Evolutionary conservation across 2,888 invertebrate species (phyloP), one percentile per base, ranked within the genome.

Genomic region (Chelonus formosanus): DNA sequence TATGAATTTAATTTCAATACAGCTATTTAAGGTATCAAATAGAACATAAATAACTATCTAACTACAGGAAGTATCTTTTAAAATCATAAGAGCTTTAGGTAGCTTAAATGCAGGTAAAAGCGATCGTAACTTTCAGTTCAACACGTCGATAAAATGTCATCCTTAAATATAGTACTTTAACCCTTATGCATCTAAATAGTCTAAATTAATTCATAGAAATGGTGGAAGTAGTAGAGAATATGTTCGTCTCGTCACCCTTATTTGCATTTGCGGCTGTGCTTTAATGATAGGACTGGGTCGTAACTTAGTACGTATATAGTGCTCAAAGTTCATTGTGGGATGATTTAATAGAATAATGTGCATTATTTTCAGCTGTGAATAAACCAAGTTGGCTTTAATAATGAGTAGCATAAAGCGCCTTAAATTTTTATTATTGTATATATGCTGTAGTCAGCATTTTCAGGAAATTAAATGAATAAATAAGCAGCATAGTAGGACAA

Each of bases 151-250:
- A 40, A 2, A 40, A 40, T 40, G 40, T 40, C 40, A 40, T 6
- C 4, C 40, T 40, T 6, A 6, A 40, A 40, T 40, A 40, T 40
- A 40, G 5, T 40, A 40, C 40, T 40, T 40, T 40, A 40, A 40
- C 40, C 40, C 40, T 40, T 40, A 40, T 40, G 40, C 5, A 5
- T 40, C 40, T 6, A 40, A 62, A 62, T 62, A 20, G 20, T 8
- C 61, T 61, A 53, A 62, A 62, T 62, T 45, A 62, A 62, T 62
- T 62, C 62, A 62, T 54, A 55, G 62, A 62, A 62, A 62, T 35
- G 44, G 10, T 32, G 31, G 52, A 52, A 34, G 52, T n/a, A 5
- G 34, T 34, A 32, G 54, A 35, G 54, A 36, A 54, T 34, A 62
- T 62, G 52, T 34, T 32, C 34, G 8, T 52, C 34, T 52, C 52